A percentile compares a stretch with the other conserved stretches of the same genome.
phyloP scores from a whole-genome alignment of 2,888 invertebrate species.

The Seladonia tumulorum region DNA sequence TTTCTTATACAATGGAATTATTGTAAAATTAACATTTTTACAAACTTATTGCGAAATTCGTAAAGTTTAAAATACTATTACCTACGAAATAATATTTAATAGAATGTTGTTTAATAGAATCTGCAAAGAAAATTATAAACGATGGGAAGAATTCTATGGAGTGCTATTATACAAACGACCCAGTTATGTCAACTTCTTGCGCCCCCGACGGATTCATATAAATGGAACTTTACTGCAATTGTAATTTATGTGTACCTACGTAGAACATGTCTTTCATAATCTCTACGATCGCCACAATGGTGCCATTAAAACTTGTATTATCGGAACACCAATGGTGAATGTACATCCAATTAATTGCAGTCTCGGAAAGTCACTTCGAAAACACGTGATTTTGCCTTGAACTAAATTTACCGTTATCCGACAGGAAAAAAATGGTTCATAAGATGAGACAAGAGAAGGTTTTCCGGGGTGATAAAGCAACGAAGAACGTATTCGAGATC shows the following conservation, averaged over 20 bases:
- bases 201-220: constrained; percentile 6
- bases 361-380: not conserved
- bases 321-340: not conserved
- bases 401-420: not conserved
- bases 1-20: not conserved
- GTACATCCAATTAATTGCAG: not conserved
- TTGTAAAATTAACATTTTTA: not conserved
- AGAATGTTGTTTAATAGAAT: not conserved
- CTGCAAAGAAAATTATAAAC: not conserved
- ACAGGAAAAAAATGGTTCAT: not conserved
- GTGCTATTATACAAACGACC: constrained; percentile 6
- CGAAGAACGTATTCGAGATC: not conserved
- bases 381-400: not conserved
- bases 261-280: constrained; percentile 11
- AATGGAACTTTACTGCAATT: constrained; percentile 8
- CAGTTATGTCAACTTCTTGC: constrained; percentile 2
- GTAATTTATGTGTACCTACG: not conserved
- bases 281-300: not conserved
- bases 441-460: not conserved
- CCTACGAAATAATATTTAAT: not conserved
- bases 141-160: not conserved
- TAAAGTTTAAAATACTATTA: not conserved
- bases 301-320: constrained; percentile 1
- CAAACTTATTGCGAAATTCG: not conserved
- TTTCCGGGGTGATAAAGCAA: not conserved